Percentiles rank a stretch among this genome's conserved stretches.
Conservation (phyloP, 2,113 vertebrate species). For the Corvus moneduloides region DNA sequence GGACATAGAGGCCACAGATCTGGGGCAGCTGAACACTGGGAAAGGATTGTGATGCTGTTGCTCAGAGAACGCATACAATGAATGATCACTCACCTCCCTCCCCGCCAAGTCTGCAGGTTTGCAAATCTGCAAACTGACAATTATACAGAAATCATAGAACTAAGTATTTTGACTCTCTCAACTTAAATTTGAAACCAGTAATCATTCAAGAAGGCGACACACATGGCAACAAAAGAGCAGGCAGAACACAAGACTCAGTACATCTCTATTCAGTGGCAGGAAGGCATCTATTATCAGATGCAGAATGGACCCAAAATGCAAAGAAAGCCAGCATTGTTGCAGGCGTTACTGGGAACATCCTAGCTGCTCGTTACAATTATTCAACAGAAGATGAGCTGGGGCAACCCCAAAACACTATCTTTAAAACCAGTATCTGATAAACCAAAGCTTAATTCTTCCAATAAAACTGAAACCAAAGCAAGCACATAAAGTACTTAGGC, state of each 20-base stretch:
- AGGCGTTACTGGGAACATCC: not conserved
- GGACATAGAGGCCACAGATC: not conserved
- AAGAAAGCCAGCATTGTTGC: constrained; percentile 53
- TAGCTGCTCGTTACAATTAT: not conserved
- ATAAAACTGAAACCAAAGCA: not conserved
- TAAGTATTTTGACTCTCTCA: not conserved
- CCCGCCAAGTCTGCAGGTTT: not conserved
- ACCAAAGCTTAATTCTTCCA: not conserved
- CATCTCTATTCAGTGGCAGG: constrained; percentile 41
- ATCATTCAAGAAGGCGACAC: not conserved
- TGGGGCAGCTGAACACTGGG: not conserved
- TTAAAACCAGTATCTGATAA: not conserved
- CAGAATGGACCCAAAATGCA: not conserved
- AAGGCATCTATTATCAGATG: constrained; percentile 50
- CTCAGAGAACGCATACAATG: not conserved
- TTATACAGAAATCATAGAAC: not conserved
- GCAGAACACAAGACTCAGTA: not conserved
- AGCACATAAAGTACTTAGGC: not conserved
- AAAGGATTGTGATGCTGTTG: not conserved
- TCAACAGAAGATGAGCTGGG: not conserved
- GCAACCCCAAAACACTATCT: not conserved
- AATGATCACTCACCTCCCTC: not conserved
- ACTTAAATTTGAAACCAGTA: not conserved
- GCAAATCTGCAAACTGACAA: not conserved
- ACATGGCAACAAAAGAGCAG: not conserved